Evolutionary conservation across 37 sponge, comb jelly and placozoan genomes (phyloP).

Genomic region (Ephydatia muelleri): DNA sequence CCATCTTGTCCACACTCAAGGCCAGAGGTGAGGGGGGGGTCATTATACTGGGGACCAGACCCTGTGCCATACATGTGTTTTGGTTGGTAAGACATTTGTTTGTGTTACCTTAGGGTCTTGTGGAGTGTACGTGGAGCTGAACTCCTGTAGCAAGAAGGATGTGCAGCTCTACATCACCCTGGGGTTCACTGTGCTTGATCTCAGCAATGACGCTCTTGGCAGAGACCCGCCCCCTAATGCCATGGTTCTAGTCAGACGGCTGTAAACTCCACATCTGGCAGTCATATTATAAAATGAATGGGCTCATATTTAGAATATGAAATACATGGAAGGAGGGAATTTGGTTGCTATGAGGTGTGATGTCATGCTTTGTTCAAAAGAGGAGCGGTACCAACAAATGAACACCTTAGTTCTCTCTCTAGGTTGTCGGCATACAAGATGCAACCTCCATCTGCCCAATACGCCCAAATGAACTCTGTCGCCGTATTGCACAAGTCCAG

Average conservation of each 20-base stretch:
- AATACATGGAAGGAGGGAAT: slow-evolving; percentile 12
- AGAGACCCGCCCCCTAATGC: slow-evolving; percentile 26
- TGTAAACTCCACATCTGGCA: background rate
- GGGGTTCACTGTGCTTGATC: slow-evolving; percentile 73
- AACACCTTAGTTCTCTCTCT: slow-evolving; percentile 17
- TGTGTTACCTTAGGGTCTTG: slow-evolving; percentile 63
- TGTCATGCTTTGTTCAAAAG: slow-evolving; percentile 79
- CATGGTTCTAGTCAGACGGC: slow-evolving; percentile 33
- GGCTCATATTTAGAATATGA: slow-evolving; percentile 39
- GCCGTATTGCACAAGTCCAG: slow-evolving; percentile 50
- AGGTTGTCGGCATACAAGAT: slow-evolving; percentile 6
- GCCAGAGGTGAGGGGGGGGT: slow-evolving; percentile 63
- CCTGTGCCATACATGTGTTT: background rate
- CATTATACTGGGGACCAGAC: background rate
- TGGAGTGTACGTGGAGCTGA: slow-evolving; percentile 93
- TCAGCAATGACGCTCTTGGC: slow-evolving; percentile 17
- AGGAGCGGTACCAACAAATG: slow-evolving; percentile 78
- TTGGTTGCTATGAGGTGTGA: slow-evolving; percentile 20
- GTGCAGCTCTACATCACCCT: slow-evolving; percentile 85
- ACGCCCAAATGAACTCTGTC: slow-evolving; percentile 52
- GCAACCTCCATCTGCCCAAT: slow-evolving; percentile 31
- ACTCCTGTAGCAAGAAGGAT: slow-evolving; percentile 53
- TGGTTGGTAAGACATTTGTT: too few species aligned
- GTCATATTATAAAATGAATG: background rate
- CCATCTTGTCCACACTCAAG: slow-evolving; percentile 75